Percentiles rank a stretch among this genome's conserved stretches.
Evolutionary conservation across 2,113 vertebrate species (phyloP).

Genomic region (Scytalopus superciliaris): DNA sequence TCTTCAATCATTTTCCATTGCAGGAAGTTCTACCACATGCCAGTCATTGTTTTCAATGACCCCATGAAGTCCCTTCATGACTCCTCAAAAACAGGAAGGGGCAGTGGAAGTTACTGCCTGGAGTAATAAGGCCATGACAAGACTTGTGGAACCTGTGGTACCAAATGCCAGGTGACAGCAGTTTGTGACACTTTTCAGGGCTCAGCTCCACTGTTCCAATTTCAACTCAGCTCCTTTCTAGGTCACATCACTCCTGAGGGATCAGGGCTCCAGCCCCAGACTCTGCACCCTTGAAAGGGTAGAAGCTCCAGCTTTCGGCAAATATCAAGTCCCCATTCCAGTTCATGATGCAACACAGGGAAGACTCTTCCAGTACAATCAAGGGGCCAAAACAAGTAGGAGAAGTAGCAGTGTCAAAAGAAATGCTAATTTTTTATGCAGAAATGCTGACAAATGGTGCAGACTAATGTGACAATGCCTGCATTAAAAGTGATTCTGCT

Average conservation of each 20-base stretch:
- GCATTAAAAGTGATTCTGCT: not conserved
- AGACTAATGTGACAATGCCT: not conserved
- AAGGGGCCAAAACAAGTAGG: not conserved
- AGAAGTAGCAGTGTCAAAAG: not conserved
- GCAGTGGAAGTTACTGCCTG: not conserved
- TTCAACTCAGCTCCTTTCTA: not conserved
- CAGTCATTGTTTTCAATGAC: not conserved
- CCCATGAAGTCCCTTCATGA: not conserved
- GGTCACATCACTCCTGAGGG: not conserved
- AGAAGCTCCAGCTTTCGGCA: not conserved
- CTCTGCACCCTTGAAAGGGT: not conserved
- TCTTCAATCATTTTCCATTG: not conserved
- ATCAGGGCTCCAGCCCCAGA: not conserved
- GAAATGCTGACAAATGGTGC: not conserved
- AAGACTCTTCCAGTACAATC: not conserved
- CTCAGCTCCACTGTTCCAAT: not conserved
- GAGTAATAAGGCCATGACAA: not conserved
- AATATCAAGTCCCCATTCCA: not conserved
- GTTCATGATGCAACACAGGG: not conserved
- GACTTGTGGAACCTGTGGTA: not conserved
- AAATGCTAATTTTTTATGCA: not conserved
- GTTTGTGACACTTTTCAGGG: not conserved
- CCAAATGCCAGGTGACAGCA: not conserved
- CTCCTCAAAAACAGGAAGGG: not conserved
- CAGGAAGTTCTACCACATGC: not conserved